A percentile compares a stretch with the other conserved stretches of the same genome.
Evolutionary conservation across 1,140 invertebrate genomes (phyloP).

Genomic region (Helicorthomorpha holstii): DNA sequence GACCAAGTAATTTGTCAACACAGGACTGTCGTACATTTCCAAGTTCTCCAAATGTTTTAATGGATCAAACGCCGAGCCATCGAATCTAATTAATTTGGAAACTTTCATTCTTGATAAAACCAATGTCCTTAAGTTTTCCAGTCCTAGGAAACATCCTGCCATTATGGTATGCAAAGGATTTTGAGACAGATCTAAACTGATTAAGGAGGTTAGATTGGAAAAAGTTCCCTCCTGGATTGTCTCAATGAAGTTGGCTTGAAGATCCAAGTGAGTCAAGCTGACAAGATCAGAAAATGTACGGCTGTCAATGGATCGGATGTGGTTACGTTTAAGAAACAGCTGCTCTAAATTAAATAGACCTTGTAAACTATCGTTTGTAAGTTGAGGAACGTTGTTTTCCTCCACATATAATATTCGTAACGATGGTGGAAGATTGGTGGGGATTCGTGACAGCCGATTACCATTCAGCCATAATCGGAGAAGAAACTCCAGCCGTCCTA

Average conservation of each 20-base stretch:
- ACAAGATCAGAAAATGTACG: constrained; percentile 43
- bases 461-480: constrained; percentile 57
- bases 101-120: constrained; percentile 46
- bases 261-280: constrained; percentile 3
- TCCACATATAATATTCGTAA: constrained; percentile 42
- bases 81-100: constrained; percentile 22
- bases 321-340: constrained; percentile 47
- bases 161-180: constrained; percentile 50
- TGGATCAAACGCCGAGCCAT: constrained; percentile 29
- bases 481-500: constrained; percentile 61
- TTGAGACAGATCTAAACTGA: constrained; percentile 52
- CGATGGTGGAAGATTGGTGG: constrained; percentile 42
- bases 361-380: constrained; percentile 46
- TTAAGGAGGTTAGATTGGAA: constrained; percentile 21
- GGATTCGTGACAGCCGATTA: constrained; percentile 45
- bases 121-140: constrained; percentile 41
- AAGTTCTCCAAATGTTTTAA: constrained; percentile 48
- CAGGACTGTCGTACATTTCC: constrained; percentile 52
- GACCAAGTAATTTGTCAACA: constrained; percentile 44
- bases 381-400: constrained; percentile 42
- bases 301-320: constrained; percentile 42
- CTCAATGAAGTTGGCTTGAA: constrained; percentile 26
- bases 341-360: constrained; percentile 48
- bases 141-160: constrained; percentile 44
- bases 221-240: constrained; percentile 23